Conservation (phyloP, 2,888 invertebrate genomes). For the Cataglyphis livida region DNA sequence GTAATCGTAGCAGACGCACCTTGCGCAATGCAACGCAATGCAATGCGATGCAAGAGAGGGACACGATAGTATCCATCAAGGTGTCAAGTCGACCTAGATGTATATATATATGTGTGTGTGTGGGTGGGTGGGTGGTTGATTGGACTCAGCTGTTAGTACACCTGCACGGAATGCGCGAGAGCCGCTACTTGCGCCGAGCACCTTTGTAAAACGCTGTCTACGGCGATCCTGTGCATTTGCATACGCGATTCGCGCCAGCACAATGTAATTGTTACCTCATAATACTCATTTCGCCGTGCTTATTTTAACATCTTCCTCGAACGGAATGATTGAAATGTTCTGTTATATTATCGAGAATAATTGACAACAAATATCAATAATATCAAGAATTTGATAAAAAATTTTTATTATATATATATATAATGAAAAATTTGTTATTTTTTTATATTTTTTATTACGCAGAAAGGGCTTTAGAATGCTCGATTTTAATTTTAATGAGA, state of each 20-base stretch:
- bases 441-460: neutral
- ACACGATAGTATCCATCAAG: conserved; percentile 75
- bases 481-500: neutral
- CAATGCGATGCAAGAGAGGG: conserved; percentile 69
- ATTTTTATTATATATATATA: neutral
- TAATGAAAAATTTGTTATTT: neutral
- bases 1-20: conserved; percentile 70
- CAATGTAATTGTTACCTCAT: conserved; percentile 82
- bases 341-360: neutral
- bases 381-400: neutral
- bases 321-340: neutral
- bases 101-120: conserved; percentile 31
- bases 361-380: too few species aligned
- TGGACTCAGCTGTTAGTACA: conserved; percentile 81
- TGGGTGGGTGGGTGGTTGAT: conserved; percentile 75
- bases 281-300: conserved; percentile 69
- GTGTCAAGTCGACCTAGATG: conserved; percentile 69
- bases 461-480: neutral
- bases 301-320: conserved; percentile 76
- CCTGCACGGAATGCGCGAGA: conserved; percentile 73
- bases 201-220: conserved; percentile 73
- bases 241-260: conserved; percentile 78
- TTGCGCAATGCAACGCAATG: conserved; percentile 71
- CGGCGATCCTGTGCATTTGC: conserved; percentile 74
- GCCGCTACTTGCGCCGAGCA: conserved; percentile 63